These are phyloP conservation scores for Phrynocephalus vlangalii DNA, from an alignment of 2,797 vertebrate species.

Conservation along the genomic window DNA sequence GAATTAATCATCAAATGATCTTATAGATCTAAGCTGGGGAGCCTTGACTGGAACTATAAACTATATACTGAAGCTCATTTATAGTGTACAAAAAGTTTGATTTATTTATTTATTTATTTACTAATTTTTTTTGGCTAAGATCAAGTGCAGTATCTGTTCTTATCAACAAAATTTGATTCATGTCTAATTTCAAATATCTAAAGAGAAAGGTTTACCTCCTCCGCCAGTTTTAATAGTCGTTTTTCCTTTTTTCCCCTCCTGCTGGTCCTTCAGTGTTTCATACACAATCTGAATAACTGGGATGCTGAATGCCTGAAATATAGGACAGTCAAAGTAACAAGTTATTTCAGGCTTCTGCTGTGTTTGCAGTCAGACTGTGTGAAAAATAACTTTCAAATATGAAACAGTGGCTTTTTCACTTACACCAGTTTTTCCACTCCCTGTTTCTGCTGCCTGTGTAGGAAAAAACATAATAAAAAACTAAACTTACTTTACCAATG, in stretches of 20 bases:
- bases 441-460: slow-evolving; percentile 94
- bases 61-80: neutral
- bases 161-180: no score
- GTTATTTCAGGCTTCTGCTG: neutral
- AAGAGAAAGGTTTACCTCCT: slow-evolving; percentile 77
- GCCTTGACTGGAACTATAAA: no score
- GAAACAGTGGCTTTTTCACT: slow-evolving; percentile 71
- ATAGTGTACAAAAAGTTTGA: no score
- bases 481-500: no score
- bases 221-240: slow-evolving; percentile 91
- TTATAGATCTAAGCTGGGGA: no score
- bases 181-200: neutral
- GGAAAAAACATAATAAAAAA: slow-evolving; percentile 24
- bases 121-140: no score
- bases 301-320: slow-evolving; percentile 92
- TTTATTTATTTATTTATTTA: no score
- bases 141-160: no score
- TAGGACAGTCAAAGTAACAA: neutral
- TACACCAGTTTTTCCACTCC: slow-evolving; percentile 99
- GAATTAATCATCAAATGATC: no score
- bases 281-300: slow-evolving; percentile 98
- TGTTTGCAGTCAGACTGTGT: neutral
- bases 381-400: neutral
- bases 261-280: slow-evolving; percentile 95
- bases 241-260: slow-evolving; percentile 95